phyloP scores from a whole-genome alignment of 2,113 vertebrate species.

The Tautogolabrus adspersus region DNA sequence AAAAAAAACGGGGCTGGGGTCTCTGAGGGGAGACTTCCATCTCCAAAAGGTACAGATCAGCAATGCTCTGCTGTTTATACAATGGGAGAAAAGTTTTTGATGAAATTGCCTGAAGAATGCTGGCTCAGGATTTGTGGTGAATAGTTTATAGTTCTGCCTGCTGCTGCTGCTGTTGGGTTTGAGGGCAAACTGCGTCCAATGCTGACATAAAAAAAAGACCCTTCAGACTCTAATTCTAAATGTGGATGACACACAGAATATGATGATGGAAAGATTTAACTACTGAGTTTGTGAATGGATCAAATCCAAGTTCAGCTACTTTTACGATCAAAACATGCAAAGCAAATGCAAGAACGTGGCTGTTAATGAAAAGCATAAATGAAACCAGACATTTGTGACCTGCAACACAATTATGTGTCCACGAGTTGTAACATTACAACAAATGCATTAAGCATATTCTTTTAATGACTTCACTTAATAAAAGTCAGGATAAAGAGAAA shows the following conservation, averaged over 20 bases:
- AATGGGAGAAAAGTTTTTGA: slow-evolving; percentile 59
- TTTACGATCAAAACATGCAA: too few species aligned
- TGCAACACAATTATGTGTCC: neutral
- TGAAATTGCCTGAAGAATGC: slow-evolving; percentile 66
- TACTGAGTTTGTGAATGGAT: neutral
- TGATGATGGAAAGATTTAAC: neutral
- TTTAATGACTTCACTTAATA: neutral
- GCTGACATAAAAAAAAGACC: slow-evolving; percentile 33
- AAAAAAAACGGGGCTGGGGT: slow-evolving; percentile 30
- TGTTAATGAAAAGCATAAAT: neutral
- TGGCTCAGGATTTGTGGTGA: slow-evolving; percentile 59
- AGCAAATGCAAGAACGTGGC: neutral
- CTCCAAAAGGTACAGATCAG: slow-evolving; percentile 67
- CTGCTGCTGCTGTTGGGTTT: slow-evolving; percentile 33
- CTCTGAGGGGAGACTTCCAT: slow-evolving; percentile 60
- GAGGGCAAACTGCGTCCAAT: slow-evolving; percentile 33
- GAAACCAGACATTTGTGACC: neutral
- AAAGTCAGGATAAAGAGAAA: neutral
- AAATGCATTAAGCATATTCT: neutral
- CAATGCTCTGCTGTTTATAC: slow-evolving; percentile 65
- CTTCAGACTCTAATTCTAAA: slow-evolving; percentile 9
- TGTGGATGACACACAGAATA: neutral
- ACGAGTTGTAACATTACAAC: neutral
- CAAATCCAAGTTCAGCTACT: neutral
- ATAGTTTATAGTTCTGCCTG: slow-evolving; percentile 44